Percentiles rank a stretch among this genome's conserved stretches.
These are phyloP conservation scores for Myopa tessellatipennis DNA, from an alignment of 2,888 invertebrate genomes.

Conservation along the genomic window DNA sequence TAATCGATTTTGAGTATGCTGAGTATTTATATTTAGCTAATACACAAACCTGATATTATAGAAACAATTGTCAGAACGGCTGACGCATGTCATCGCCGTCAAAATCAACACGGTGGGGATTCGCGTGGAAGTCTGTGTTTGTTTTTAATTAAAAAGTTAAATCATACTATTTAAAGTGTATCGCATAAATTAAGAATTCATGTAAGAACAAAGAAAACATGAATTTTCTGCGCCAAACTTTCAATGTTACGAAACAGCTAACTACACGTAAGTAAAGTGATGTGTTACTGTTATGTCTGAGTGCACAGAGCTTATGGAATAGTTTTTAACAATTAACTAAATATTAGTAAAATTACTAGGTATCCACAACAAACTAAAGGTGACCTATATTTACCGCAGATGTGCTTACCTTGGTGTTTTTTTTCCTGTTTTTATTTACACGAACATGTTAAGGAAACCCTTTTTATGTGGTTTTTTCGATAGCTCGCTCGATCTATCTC, in stretches of 20 bases:
- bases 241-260: slow-evolving; percentile 65
- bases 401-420: neutral
- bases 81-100: neutral
- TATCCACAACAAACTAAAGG: neutral
- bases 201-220: slow-evolving; percentile 47
- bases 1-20: neutral
- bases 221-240: slow-evolving; percentile 66
- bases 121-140: neutral
- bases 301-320: slow-evolving; percentile 11
- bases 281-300: slow-evolving; percentile 3
- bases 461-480: slow-evolving; percentile 24
- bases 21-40: neutral
- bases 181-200: neutral
- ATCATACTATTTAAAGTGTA: neutral
- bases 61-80: no score
- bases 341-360: neutral
- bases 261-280: slow-evolving; percentile 57
- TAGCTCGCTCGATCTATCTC: neutral
- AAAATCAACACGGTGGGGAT: neutral
- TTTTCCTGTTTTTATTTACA: neutral
- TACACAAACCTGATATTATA: neutral
- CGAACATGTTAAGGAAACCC: slow-evolving; percentile 17
- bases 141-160: neutral
- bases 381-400: neutral
- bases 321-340: neutral